Evolutionary conservation across 2,888 invertebrate genomes (phyloP).

Genomic region (Epistrophella euchroma): DNA sequence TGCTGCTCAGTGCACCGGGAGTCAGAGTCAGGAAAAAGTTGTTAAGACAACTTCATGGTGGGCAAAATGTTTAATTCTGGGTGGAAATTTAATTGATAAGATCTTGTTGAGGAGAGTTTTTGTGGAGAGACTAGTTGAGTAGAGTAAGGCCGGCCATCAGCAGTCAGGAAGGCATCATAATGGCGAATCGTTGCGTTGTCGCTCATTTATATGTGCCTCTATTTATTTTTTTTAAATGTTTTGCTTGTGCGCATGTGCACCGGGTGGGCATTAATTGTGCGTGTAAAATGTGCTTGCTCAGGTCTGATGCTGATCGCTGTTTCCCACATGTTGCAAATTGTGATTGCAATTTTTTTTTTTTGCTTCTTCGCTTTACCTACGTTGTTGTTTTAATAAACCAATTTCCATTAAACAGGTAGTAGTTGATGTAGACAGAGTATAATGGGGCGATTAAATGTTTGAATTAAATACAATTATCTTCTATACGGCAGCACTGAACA

Average conservation of each 20-base stretch:
- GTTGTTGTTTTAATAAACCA: slow-evolving; percentile 55
- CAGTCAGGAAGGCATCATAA: slow-evolving; percentile 67
- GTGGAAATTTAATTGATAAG: slow-evolving; percentile 76
- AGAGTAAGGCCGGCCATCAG: slow-evolving; percentile 11
- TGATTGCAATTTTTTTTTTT: slow-evolving; percentile 30
- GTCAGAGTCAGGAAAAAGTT: slow-evolving; percentile 73
- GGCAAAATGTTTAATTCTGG: slow-evolving; percentile 75
- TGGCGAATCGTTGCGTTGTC: slow-evolving; percentile 48
- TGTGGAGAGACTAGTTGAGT: slow-evolving; percentile 28
- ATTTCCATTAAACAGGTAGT: slow-evolving; percentile 73
- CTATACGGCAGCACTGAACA: slow-evolving; percentile 41
- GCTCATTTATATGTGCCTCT: slow-evolving; percentile 26
- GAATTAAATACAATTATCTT: slow-evolving; percentile 72
- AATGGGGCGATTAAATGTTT: slow-evolving; percentile 69
- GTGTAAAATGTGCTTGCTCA: slow-evolving; percentile 68
- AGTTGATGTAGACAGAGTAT: slow-evolving; percentile 70
- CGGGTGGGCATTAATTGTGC: slow-evolving; percentile 69
- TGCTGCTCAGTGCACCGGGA: slow-evolving; percentile 60
- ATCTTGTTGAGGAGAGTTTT: slow-evolving; percentile 70
- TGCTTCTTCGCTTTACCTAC: slow-evolving; percentile 2
- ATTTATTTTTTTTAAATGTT: not conserved
- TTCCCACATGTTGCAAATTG: slow-evolving; percentile 56
- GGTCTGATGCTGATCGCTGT: slow-evolving; percentile 46
- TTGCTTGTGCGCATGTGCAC: slow-evolving; percentile 54
- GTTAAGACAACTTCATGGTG: slow-evolving; percentile 75